phyloP scores from a whole-genome alignment of 2,113 vertebrate species.

The Chaetodon trifascialis region DNA sequence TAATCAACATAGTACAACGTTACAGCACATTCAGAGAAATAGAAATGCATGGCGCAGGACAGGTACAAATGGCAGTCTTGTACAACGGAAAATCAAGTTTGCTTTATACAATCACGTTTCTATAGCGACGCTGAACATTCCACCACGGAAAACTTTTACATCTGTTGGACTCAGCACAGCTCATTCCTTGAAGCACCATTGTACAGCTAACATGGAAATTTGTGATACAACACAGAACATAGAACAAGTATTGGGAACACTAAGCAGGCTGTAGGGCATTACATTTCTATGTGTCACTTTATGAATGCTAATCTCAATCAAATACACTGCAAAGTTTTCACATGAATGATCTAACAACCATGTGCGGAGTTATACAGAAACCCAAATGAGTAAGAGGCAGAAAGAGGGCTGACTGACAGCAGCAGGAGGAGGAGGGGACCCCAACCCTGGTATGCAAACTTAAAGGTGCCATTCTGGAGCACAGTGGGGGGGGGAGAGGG shows the following conservation, averaged over 20 bases:
- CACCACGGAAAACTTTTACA: slow-evolving; percentile 60
- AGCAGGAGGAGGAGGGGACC: slow-evolving; percentile 75
- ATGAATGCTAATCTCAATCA: slow-evolving; percentile 74
- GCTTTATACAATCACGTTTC: slow-evolving; percentile 82
- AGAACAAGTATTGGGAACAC: slow-evolving; percentile 57
- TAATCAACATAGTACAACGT: slow-evolving; percentile 56
- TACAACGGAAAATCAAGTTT: slow-evolving; percentile 71
- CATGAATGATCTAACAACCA: slow-evolving; percentile 52
- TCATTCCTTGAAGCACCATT: slow-evolving; percentile 70
- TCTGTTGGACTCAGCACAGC: slow-evolving; percentile 58
- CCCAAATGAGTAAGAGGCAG: slow-evolving; percentile 53
- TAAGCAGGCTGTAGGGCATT: slow-evolving; percentile 72
- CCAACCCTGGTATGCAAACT: slow-evolving; percentile 72
- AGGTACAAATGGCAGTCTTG: slow-evolving; percentile 58
- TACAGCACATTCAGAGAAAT: slow-evolving; percentile 80
- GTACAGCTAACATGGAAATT: slow-evolving; percentile 67
- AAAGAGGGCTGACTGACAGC: slow-evolving; percentile 64
- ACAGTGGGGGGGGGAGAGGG: slow-evolving; percentile 38
- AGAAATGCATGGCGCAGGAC: slow-evolving; percentile 61
- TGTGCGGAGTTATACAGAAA: slow-evolving; percentile 57
- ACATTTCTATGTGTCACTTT: slow-evolving; percentile 75
- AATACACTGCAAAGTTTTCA: slow-evolving; percentile 73
- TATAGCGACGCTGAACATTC: slow-evolving; percentile 73
- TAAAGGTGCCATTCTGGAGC: slow-evolving; percentile 65
- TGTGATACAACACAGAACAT: slow-evolving; percentile 58